Evolutionary conservation across 1,140 invertebrate species (phyloP), one percentile per base, ranked within the genome.

Genomic region (Cylas formicarius): DNA sequence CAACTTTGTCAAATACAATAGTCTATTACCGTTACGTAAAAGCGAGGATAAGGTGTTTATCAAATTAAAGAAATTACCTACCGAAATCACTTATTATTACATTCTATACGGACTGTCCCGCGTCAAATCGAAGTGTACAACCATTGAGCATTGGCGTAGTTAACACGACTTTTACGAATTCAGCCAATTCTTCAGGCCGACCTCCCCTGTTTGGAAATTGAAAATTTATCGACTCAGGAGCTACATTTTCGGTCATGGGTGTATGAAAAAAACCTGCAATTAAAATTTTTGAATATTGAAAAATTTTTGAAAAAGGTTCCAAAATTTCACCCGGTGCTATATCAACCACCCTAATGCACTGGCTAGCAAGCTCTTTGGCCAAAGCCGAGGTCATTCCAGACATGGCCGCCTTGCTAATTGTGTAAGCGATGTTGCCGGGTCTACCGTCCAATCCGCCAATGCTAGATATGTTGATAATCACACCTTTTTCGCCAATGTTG

Each of bases 381-480:
- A 48, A 13, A 10, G 46, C 33, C 1, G 14, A 11, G 10, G 32
- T 43, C 27, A 48, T 28, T 0, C 24, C 38, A 36, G 38, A 24
- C 16, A 48, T 18, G 9, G 24, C 46, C 2, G 39, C 46, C 19
- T 42, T 42, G 17, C 46, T 48, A 14, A 28, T 27, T 1, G 39
- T 35, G 26, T 42, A 48, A 0, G 31, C 46, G 11, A 48, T 1
- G 6, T 20, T 21, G 5, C 18, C 13, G 7, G 28, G 10, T 13
- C 1, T 4, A 8, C 46, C 40, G 7, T 31, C 9, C 11, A 37
- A 26, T 14, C 38, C 39, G 13, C 14, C 9, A 11, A 19, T 11
- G 29, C 37, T n/a, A n/a, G 35, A 40, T 11, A 39, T 41, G 31
- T 40, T 48, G 19, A 48, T 41, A 10, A 48, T 42, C 8, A 48